Percentiles rank a stretch among this genome's conserved stretches.
Conservation (phyloP, 2,888 invertebrate genomes). For the Junonia oenone region DNA sequence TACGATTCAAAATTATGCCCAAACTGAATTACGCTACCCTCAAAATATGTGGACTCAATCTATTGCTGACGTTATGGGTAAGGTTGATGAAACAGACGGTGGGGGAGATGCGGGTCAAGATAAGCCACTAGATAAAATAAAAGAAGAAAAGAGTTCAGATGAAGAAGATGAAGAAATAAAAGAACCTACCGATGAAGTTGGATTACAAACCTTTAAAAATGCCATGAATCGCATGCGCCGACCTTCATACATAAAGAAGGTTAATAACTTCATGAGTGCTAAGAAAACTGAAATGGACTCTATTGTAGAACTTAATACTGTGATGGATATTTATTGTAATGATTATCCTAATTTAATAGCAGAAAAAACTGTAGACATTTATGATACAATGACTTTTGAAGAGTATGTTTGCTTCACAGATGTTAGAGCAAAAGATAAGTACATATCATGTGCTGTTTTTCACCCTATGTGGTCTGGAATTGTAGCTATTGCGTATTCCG, state of each 20-base stretch:
- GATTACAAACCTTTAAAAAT: constrained; percentile 47
- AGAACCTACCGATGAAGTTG: constrained; percentile 50
- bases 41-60: constrained; percentile 85
- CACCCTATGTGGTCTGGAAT: constrained; percentile 86
- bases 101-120: constrained; percentile 47
- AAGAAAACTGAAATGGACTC: constrained; percentile 51
- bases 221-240: constrained; percentile 56
- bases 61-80: constrained; percentile 56
- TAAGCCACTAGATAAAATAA: constrained; percentile 19
- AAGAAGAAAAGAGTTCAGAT: constrained; percentile 42
- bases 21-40: constrained; percentile 84
- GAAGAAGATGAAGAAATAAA: constrained; percentile 38
- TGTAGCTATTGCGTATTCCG: constrained; percentile 83
- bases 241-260: constrained; percentile 55
- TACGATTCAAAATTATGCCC: constrained; percentile 71
- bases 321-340: constrained; percentile 81
- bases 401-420: constrained; percentile 84
- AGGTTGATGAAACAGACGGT: constrained; percentile 40
- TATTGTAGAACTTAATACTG: constrained; percentile 64
- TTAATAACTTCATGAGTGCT: constrained; percentile 48
- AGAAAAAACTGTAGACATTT: constrained; percentile 47
- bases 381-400: constrained; percentile 58
- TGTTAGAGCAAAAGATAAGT: constrained; percentile 83
- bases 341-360: constrained; percentile 78
- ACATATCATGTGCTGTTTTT: constrained; percentile 83